These are phyloP conservation scores for Hypotaenidia philippensis DNA, from an alignment of 2,797 vertebrate genomes.

Conservation along the genomic window DNA sequence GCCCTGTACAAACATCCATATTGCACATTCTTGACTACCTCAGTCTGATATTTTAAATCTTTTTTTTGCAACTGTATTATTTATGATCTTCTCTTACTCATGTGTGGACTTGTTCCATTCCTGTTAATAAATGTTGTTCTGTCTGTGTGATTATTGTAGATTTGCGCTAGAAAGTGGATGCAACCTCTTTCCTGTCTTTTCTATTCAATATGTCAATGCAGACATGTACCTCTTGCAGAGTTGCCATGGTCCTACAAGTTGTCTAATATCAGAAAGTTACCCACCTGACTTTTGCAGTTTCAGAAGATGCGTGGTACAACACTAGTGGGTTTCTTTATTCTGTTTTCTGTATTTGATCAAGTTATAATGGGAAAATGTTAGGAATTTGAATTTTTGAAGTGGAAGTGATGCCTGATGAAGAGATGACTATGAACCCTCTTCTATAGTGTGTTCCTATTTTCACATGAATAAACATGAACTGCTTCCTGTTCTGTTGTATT, in stretches of 20 bases:
- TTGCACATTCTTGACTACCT: slow-evolving; percentile 23
- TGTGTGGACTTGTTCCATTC: slow-evolving; percentile 76
- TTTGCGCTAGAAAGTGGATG: slow-evolving; percentile 57
- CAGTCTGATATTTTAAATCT: slow-evolving; percentile 33
- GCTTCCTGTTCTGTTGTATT: slow-evolving; percentile 47
- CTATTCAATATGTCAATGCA: slow-evolving; percentile 24
- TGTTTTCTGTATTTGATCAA: not conserved
- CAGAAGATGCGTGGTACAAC: fast-evolving
- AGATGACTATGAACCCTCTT: slow-evolving; percentile 6
- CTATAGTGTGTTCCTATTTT: slow-evolving; percentile 32
- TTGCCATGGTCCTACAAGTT: not conserved
- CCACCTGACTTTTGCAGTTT: not conserved
- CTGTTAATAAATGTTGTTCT: slow-evolving; percentile 86
- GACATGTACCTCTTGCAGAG: slow-evolving; percentile 31
- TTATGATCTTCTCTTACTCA: slow-evolving; percentile 32
- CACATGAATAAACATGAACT: slow-evolving; percentile 55
- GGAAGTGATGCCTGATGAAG: not conserved
- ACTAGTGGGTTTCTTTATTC: not conserved
- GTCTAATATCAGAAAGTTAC: not conserved
- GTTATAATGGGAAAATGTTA: not conserved
- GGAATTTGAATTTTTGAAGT: not conserved
- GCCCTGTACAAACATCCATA: slow-evolving; percentile 23
- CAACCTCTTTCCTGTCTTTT: slow-evolving; percentile 53
- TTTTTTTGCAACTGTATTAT: slow-evolving; percentile 57
- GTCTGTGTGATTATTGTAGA: slow-evolving; percentile 83